Conservation (phyloP, 2,113 vertebrate species). For the Sula dactylatra region DNA sequence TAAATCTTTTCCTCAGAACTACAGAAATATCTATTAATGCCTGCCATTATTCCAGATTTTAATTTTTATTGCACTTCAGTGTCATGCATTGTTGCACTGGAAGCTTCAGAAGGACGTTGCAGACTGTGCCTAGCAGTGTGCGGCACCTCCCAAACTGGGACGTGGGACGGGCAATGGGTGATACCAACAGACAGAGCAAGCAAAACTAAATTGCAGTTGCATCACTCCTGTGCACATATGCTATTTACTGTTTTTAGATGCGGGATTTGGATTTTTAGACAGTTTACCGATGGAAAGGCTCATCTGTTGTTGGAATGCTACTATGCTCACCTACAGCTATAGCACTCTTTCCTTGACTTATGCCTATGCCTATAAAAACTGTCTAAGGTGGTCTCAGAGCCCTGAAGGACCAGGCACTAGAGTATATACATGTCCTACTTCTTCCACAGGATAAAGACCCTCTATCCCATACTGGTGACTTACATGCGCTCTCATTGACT, state of each 20-base stretch:
- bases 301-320: neutral
- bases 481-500: neutral
- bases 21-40: neutral
- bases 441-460: neutral
- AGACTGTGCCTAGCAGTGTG: neutral
- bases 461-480: neutral
- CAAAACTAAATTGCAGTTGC: neutral
- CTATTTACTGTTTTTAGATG: neutral
- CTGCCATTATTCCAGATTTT: neutral
- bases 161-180: rapidly evolving
- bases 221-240: neutral
- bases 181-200: neutral
- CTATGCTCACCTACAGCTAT: neutral
- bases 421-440: neutral
- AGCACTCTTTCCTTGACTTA: neutral
- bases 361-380: neutral
- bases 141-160: neutral
- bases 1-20: neutral
- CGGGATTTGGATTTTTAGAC: neutral
- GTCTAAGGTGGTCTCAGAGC: neutral
- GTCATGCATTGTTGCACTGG: neutral
- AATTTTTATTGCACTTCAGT: neutral
- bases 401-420: neutral
- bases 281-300: neutral
- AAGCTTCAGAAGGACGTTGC: neutral